A percentile compares a stretch with the other conserved stretches of the same genome.
Conservation (phyloP, 2,113 vertebrate genomes). For the Todiramphus chloris region DNA sequence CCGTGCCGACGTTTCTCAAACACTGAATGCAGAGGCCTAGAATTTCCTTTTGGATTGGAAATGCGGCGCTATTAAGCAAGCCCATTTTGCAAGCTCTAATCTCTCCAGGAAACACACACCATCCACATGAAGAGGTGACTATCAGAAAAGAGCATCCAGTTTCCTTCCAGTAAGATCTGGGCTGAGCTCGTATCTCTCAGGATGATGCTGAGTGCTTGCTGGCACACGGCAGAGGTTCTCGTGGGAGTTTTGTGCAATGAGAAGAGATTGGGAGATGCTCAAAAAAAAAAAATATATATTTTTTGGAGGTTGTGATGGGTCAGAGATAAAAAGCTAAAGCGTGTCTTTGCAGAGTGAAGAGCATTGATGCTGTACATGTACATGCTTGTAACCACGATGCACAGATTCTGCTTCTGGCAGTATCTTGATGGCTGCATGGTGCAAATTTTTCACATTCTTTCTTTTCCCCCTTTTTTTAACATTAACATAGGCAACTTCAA, state of each 20-base stretch:
- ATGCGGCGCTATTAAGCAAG: background rate
- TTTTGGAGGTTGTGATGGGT: background rate
- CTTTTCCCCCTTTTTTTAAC: background rate
- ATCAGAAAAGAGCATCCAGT: background rate
- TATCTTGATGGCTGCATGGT: background rate
- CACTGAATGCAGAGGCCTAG: background rate
- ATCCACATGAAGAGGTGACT: background rate
- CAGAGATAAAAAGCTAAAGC: background rate
- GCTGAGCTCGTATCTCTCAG: background rate
- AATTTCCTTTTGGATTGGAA: conserved; percentile 17
- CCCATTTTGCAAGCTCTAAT: background rate
- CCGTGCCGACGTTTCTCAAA: conserved; percentile 29
- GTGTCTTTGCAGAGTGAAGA: background rate
- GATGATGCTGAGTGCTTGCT: background rate
- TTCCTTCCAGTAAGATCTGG: background rate
- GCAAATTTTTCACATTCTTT: background rate
- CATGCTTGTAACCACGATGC: background rate
- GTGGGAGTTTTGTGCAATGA: background rate
- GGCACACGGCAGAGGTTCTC: background rate
- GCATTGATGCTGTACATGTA: background rate
- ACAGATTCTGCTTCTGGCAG: background rate
- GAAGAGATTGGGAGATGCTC: background rate
- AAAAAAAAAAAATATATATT: background rate
- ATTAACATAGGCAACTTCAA: background rate
- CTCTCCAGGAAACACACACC: background rate